Percentiles rank a stretch among this genome's conserved stretches.
Conservation (phyloP, 2,797 vertebrate genomes). For the Tenualosa thibaudeaui region DNA sequence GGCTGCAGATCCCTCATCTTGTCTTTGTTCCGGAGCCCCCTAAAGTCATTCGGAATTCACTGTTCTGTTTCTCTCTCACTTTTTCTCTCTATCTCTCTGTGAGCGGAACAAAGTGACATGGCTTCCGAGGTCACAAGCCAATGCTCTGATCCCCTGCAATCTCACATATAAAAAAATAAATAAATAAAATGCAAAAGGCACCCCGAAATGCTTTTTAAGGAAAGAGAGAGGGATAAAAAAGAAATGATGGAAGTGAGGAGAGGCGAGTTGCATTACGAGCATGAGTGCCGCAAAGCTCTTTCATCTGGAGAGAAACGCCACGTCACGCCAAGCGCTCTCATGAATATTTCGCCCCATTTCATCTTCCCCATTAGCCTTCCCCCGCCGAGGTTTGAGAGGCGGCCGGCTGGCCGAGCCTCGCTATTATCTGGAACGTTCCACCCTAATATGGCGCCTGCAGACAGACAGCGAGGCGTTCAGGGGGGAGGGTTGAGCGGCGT, state of each 20-base stretch:
- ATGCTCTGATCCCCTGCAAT: not conserved
- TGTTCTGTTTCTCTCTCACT: not conserved
- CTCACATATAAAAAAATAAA: not conserved
- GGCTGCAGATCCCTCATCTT: not conserved
- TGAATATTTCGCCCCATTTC: not conserved
- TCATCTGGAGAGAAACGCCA: not conserved
- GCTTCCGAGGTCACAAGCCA: not conserved
- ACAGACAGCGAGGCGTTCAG: not conserved
- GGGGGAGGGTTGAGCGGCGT: not conserved
- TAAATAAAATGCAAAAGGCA: not conserved
- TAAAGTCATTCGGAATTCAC: not conserved
- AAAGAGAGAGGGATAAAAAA: no score
- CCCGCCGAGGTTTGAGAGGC: conserved; percentile 9
- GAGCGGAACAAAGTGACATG: not conserved
- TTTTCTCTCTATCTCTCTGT: not conserved
- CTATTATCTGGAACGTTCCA: conserved; percentile 26
- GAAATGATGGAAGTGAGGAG: not conserved
- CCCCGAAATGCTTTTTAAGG: not conserved
- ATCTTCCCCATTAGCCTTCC: not conserved
- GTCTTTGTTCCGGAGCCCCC: not conserved
- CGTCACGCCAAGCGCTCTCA: not conserved
- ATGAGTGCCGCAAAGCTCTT: not conserved
- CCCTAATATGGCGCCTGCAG: not conserved
- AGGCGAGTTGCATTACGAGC: not conserved
- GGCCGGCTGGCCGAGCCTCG: not conserved